A percentile compares a stretch with the other conserved stretches of the same genome.
Evolutionary conservation across 2,888 invertebrate species (phyloP).

Genomic region (Parnassius glacialis): DNA sequence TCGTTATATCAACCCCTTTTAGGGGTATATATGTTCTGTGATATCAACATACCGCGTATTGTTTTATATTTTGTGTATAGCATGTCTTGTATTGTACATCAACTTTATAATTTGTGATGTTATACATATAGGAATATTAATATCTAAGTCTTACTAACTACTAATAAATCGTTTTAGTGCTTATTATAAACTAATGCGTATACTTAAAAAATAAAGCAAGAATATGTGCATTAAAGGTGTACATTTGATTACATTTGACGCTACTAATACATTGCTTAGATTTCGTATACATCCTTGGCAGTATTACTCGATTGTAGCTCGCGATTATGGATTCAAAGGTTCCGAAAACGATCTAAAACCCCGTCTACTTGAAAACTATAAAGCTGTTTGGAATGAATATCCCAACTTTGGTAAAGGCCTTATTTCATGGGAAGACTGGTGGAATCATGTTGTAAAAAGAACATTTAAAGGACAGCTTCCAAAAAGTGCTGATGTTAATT

Average conservation of each 20-base stretch:
- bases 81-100: too few species aligned
- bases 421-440: constrained; percentile 91
- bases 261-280: constrained; percentile 90
- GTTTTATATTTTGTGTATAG: too few species aligned
- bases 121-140: too few species aligned
- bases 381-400: constrained; percentile 82
- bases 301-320: constrained; percentile 87
- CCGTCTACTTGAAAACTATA: constrained; percentile 85
- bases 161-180: too few species aligned
- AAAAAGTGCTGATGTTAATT: constrained; percentile 40
- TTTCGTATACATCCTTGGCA: constrained; percentile 86
- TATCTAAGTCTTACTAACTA: too few species aligned
- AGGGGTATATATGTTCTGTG: too few species aligned
- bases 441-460: constrained; percentile 84
- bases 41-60: too few species aligned
- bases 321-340: constrained; percentile 84
- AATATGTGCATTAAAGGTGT: constrained; percentile 50
- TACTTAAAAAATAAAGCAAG: neutral
- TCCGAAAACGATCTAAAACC: constrained; percentile 75
- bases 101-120: too few species aligned
- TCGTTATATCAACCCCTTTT: too few species aligned
- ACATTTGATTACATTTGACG: constrained; percentile 91
- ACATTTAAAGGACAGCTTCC: constrained; percentile 82
- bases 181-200: too few species aligned
- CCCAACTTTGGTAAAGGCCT: constrained; percentile 90